These are phyloP conservation scores for Anastatus disparis DNA, from an alignment of 1,140 invertebrate species.

Conservation along the genomic window DNA sequence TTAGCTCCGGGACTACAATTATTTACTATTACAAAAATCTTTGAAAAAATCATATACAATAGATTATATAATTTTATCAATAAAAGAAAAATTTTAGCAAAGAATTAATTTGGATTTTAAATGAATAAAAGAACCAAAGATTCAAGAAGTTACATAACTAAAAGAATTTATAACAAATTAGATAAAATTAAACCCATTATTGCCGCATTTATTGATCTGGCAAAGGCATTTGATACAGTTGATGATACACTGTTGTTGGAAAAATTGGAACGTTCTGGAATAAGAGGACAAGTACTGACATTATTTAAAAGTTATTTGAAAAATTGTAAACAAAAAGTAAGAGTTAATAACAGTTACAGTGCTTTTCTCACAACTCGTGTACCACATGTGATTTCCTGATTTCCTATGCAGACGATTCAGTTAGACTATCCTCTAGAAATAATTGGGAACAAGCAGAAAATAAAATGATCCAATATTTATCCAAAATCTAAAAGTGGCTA, in stretches of 20 bases:
- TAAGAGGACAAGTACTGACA: conserved; percentile 12
- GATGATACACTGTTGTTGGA: conserved; percentile 19
- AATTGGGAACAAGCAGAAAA: background rate
- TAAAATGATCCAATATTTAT: conserved; percentile 3
- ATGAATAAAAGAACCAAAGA: background rate
- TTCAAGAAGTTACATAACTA: background rate
- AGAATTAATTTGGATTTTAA: conserved; percentile 31
- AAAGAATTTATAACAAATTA: background rate
- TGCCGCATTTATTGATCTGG: conserved; percentile 26
- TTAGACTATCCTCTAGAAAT: background rate
- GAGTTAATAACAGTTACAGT: too few species aligned
- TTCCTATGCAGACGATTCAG: conserved; percentile 32
- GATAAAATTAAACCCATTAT: conserved; percentile 3
- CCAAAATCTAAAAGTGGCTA: conserved; percentile 1
- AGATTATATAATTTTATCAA: conserved; percentile 28
- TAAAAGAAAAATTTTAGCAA: conserved; percentile 5
- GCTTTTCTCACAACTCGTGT: too few species aligned
- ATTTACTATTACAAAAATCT: conserved; percentile 38
- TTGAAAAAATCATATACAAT: conserved; percentile 31
- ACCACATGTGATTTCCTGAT: background rate
- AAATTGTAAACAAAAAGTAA: conserved; percentile 23
- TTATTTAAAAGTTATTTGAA: conserved; percentile 12
- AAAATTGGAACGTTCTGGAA: conserved; percentile 10
- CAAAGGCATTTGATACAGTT: conserved; percentile 31
- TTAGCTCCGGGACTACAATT: too few species aligned